A percentile compares a stretch with the other conserved stretches of the same genome.
phyloP scores from a whole-genome alignment of 1,140 invertebrate genomes.

The Megalopta genalis region DNA sequence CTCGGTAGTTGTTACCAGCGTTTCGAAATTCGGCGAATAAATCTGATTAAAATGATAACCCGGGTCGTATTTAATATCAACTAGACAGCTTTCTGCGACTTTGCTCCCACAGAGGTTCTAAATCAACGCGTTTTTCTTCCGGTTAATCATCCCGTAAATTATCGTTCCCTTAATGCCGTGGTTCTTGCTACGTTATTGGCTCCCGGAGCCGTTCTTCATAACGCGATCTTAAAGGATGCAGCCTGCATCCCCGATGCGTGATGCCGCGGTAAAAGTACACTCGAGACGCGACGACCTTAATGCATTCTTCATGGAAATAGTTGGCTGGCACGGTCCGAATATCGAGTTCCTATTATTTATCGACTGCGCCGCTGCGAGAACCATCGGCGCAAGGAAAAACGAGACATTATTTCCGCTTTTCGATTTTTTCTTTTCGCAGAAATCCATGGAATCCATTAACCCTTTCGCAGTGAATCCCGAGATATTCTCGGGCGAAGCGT shows the following conservation, averaged over 20 bases:
- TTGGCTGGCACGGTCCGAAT: slow-evolving; percentile 17
- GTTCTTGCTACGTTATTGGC: slow-evolving; percentile 6
- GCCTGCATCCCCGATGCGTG: slow-evolving; percentile 22
- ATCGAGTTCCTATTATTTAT: slow-evolving; percentile 46
- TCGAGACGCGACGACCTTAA: slow-evolving; percentile 41
- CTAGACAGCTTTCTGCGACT: not conserved
- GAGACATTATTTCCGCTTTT: too few species aligned
- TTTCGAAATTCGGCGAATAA: not conserved
- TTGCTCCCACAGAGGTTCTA: not conserved
- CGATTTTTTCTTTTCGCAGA: too few species aligned
- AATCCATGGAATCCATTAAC: not conserved
- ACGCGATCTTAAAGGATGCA: slow-evolving; percentile 10
- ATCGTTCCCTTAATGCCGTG: not conserved
- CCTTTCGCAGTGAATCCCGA: too few species aligned
- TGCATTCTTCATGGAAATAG: slow-evolving; percentile 46
- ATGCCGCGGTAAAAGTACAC: slow-evolving; percentile 21
- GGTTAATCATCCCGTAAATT: slow-evolving; percentile 4
- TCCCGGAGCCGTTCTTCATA: slow-evolving; percentile 2
- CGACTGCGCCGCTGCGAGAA: not conserved
- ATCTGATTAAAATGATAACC: not conserved
- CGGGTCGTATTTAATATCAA: not conserved
- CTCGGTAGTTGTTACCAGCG: too few species aligned
- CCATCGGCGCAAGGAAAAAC: not conserved
- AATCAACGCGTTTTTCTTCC: not conserved
- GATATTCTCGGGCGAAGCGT: too few species aligned